Conservation (phyloP, 1,140 invertebrate species). For the Nixonia krombeini region DNA sequence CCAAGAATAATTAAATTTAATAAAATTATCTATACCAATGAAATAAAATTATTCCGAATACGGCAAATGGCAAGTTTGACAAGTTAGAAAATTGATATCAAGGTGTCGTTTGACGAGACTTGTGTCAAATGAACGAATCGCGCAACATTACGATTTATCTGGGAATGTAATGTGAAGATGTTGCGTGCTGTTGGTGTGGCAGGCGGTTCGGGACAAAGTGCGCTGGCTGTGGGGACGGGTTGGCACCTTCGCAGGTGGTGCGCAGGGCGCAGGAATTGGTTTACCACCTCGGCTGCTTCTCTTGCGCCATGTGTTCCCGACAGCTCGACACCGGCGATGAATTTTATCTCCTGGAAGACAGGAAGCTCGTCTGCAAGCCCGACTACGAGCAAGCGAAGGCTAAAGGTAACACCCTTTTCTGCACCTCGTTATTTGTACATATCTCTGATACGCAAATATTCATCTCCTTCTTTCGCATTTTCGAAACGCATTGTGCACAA, state of each 20-base stretch:
- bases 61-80: too few relatives aligned
- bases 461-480: too few relatives aligned
- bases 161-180: slow-evolving; percentile 74
- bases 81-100: too few relatives aligned
- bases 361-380: slow-evolving; percentile 96
- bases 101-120: too few relatives aligned
- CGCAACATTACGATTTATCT: slow-evolving; percentile 47
- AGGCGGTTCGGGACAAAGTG: slow-evolving; percentile 98
- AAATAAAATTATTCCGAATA: too few relatives aligned
- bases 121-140: slow-evolving; percentile 25
- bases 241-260: slow-evolving; percentile 96
- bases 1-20: too few relatives aligned
- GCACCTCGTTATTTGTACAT: neutral
- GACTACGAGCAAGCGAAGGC: slow-evolving; percentile 96
- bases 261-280: slow-evolving; percentile 94
- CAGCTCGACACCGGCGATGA: slow-evolving; percentile 98
- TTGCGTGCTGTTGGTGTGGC: slow-evolving; percentile 76
- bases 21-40: too few relatives aligned
- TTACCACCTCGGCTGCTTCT: slow-evolving; percentile 98
- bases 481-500: too few relatives aligned
- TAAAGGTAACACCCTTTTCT: slow-evolving; percentile 81
- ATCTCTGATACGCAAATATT: too few relatives aligned
- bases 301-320: slow-evolving; percentile 94
- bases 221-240: slow-evolving; percentile 95
- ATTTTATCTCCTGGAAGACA: slow-evolving; percentile 98